phyloP scores from a whole-genome alignment of 2,113 vertebrate species.

The Cyanoramphus novaezelandiae region DNA sequence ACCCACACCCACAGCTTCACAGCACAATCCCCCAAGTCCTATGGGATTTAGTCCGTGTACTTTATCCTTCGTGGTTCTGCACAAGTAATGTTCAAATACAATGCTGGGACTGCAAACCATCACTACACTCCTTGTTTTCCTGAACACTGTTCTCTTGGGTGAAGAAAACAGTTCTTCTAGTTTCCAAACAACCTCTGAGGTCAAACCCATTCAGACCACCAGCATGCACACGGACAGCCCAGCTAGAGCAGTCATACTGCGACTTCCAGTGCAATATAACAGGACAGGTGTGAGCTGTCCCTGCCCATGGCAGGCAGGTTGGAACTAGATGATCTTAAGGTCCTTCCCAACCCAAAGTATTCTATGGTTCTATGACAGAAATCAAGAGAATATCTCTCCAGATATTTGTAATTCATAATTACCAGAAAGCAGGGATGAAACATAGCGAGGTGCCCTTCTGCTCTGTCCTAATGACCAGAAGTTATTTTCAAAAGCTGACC shows the following conservation, averaged over 20 bases:
- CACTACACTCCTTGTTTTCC: not conserved
- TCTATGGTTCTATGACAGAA: not conserved
- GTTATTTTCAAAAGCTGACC: not conserved
- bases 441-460: not conserved
- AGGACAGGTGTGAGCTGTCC: not conserved
- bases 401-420: not conserved
- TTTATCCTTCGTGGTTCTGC: not conserved
- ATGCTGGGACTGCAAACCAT: not conserved
- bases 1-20: not conserved
- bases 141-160: not conserved
- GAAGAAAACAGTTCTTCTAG: not conserved
- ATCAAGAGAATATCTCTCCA: not conserved
- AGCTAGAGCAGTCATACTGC: not conserved
- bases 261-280: not conserved
- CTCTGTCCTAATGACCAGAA: not conserved
- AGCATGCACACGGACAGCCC: not conserved
- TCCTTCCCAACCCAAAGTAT: not conserved
- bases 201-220: not conserved
- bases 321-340: not conserved
- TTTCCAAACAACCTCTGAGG: not conserved
- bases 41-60: not conserved
- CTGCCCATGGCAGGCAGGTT: not conserved
- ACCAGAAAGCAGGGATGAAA: not conserved
- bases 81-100: rapidly evolving
- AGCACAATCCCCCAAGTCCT: not conserved